Percentiles rank a stretch among this genome's conserved stretches.
phyloP scores from a whole-genome alignment of 1,140 invertebrate species.

The Procambarus virginalis region DNA sequence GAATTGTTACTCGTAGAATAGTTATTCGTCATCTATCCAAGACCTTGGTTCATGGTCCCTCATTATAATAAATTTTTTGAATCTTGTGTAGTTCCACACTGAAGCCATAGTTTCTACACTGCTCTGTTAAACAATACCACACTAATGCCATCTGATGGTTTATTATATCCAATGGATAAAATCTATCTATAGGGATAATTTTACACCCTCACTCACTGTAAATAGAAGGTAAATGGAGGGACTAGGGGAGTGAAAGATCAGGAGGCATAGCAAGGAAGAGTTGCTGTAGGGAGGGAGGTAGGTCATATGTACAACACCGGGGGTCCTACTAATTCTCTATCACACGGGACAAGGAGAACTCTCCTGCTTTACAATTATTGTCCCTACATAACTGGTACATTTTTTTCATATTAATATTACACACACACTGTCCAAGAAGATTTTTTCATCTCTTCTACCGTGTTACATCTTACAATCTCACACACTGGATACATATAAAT shows the following conservation, averaged over 20 bases:
- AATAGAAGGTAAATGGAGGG: conserved; percentile 30
- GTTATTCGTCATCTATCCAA: not conserved
- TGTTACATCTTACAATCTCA: conserved; percentile 25
- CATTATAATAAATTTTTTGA: not conserved
- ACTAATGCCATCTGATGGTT: conserved; percentile 42
- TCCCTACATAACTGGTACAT: conserved; percentile 22
- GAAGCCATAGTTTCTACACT: conserved; percentile 13
- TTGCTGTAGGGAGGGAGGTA: conserved; percentile 1
- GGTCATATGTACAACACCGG: conserved; percentile 48
- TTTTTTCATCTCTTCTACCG: conserved; percentile 1
- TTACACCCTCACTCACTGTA: conserved; percentile 26
- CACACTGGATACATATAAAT: conserved; percentile 49
- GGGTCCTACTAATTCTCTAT: conserved; percentile 49
- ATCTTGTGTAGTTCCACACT: not conserved
- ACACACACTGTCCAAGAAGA: conserved; percentile 26
- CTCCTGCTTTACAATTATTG: conserved; percentile 33
- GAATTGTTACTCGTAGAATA: not conserved
- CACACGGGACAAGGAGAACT: conserved; percentile 29
- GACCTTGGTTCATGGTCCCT: not conserved
- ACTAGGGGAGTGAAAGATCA: conserved; percentile 30
- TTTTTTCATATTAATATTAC: not conserved
- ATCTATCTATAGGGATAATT: conserved; percentile 43
- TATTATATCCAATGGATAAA: conserved; percentile 27
- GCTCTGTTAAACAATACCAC: conserved; percentile 4
- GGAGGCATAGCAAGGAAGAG: conserved; percentile 5